These are phyloP conservation scores for Pyrrhosoma nymphula DNA, from an alignment of 2,888 invertebrate genomes.

Conservation along the genomic window DNA sequence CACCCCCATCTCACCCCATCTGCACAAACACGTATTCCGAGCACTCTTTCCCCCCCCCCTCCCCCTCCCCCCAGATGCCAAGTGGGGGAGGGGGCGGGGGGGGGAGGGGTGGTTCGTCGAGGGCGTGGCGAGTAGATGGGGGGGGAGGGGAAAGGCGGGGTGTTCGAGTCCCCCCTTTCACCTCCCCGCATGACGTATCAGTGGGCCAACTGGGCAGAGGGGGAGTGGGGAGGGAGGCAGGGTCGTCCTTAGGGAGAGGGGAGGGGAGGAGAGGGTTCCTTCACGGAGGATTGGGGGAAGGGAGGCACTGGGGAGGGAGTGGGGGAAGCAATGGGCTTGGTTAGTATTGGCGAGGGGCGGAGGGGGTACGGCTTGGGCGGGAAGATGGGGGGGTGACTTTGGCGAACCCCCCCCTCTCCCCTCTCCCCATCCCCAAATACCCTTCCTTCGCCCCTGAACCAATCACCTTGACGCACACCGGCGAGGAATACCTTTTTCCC, in stretches of 20 bases:
- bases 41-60: neutral
- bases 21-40: neutral
- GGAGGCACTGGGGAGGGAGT: neutral
- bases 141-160: neutral
- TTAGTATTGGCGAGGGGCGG: neutral
- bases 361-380: neutral
- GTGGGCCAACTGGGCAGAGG: neutral
- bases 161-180: neutral
- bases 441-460: neutral
- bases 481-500: neutral
- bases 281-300: conserved; percentile 24
- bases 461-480: neutral
- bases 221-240: neutral
- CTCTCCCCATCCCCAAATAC: neutral
- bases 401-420: neutral
- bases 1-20: neutral
- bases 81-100: neutral
- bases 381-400: conserved; percentile 4
- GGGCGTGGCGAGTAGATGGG: conserved; percentile 18
- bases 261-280: neutral
- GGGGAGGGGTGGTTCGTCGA: neutral
- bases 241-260: neutral
- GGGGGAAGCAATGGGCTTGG: too few species aligned
- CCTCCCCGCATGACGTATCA: conserved; percentile 4
- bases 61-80: neutral